Percentiles rank a stretch among this genome's conserved stretches.
Evolutionary conservation across 2,113 vertebrate genomes (phyloP).

Genomic region (Cyanoramphus novaezelandiae): DNA sequence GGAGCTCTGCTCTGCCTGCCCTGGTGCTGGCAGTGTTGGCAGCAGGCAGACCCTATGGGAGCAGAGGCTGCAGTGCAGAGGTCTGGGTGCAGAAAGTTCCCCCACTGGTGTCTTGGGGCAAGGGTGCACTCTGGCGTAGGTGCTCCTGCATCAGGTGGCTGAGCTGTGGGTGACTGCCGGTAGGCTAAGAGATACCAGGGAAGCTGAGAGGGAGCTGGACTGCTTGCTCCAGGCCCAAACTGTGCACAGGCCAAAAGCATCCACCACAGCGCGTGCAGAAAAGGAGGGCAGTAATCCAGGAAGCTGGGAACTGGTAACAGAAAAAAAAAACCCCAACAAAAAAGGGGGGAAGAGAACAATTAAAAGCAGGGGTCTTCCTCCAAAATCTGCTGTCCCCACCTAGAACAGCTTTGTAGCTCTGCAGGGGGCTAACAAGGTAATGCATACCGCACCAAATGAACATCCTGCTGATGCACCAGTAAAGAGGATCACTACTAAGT

Average conservation of each 20-base stretch:
- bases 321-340: not conserved
- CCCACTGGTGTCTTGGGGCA: not conserved
- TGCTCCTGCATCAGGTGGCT: not conserved
- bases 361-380: not conserved
- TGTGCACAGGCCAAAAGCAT: not conserved
- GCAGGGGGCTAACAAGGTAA: not conserved
- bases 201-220: not conserved
- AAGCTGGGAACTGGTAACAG: not conserved
- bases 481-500: not conserved
- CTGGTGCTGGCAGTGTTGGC: rapidly evolving
- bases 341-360: not conserved
- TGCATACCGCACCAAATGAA: not conserved
- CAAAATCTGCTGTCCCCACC: not conserved
- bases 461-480: not conserved
- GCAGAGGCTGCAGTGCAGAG: not conserved
- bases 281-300: not conserved
- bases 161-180: not conserved
- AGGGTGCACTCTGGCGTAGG: not conserved
- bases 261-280: not conserved
- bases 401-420: not conserved
- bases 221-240: not conserved
- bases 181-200: not conserved
- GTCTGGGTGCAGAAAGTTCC: not conserved
- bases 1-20: not conserved
- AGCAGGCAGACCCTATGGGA: not conserved